These are phyloP conservation scores for Grantiella picta DNA, from an alignment of 2,113 vertebrate species.

Conservation along the genomic window DNA sequence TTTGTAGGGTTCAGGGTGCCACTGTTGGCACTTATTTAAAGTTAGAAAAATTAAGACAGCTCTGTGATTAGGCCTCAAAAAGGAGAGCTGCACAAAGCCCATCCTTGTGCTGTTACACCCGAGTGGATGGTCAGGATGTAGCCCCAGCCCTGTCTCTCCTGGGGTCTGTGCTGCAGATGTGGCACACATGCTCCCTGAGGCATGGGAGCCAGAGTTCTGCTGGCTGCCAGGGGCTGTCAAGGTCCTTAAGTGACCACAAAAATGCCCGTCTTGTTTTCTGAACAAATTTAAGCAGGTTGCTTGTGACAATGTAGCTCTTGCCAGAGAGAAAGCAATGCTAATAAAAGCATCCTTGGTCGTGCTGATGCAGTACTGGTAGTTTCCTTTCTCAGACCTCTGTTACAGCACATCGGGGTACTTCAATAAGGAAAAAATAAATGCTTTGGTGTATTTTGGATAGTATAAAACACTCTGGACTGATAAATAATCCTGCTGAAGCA, in stretches of 20 bases:
- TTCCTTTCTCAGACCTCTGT: not conserved
- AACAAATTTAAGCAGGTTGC: not conserved
- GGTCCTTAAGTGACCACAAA: not conserved
- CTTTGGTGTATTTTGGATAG: not conserved
- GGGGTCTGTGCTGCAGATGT: not conserved
- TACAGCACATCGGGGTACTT: not conserved
- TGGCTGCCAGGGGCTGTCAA: not conserved
- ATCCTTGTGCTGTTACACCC: not conserved
- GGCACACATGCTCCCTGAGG: not conserved
- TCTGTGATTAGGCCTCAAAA: not conserved
- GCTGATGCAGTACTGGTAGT: not conserved
- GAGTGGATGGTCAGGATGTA: not conserved
- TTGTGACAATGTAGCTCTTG: not conserved
- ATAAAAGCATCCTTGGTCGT: not conserved
- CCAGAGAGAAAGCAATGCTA: not conserved
- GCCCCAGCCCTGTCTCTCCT: not conserved
- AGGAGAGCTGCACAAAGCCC: not conserved
- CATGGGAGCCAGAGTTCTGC: not conserved
- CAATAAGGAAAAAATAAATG: not conserved
- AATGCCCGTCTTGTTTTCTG: not conserved
- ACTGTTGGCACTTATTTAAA: not conserved
- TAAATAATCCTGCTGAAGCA: not conserved
- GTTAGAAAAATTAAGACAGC: not conserved
- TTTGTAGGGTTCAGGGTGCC: not conserved
- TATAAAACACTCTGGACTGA: not conserved